Evolutionary conservation across 2,113 vertebrate genomes (phyloP).

Genomic region (Taxidea taxus): DNA sequence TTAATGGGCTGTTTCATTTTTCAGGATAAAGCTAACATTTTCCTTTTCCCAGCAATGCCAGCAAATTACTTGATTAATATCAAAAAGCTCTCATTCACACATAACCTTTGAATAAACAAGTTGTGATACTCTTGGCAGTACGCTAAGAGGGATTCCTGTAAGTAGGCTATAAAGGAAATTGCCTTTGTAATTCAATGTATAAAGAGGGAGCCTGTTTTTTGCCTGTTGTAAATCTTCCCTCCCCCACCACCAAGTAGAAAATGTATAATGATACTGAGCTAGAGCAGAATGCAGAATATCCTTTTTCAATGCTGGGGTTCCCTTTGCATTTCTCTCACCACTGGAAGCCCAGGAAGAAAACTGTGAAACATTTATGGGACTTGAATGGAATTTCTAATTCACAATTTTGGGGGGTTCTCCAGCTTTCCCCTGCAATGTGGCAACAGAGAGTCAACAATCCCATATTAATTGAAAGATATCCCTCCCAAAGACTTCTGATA

Average conservation of each 20-base stretch:
- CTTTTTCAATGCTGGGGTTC: not conserved
- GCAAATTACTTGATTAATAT: conserved; percentile 73
- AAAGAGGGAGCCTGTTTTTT: conserved; percentile 25
- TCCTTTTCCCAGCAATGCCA: conserved; percentile 59
- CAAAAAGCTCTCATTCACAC: conserved; percentile 65
- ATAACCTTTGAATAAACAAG: conserved; percentile 76
- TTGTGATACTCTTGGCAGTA: conserved; percentile 70
- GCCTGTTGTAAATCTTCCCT: not conserved
- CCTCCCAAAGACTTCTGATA: not conserved
- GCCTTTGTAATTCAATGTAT: conserved; percentile 73
- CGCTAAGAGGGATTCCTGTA: conserved; percentile 69
- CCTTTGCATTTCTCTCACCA: conserved; percentile 25
- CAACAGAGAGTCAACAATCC: not conserved
- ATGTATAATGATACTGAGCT: conserved; percentile 25
- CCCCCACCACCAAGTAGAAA: not conserved
- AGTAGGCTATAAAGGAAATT: conserved; percentile 72
- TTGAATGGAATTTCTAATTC: conserved; percentile 18
- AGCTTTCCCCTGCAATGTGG: not conserved
- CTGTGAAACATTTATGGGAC: conserved; percentile 22
- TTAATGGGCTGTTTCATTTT: conserved; percentile 73
- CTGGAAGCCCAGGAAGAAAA: conserved; percentile 24
- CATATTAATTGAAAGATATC: not conserved
- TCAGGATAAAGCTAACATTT: conserved; percentile 64
- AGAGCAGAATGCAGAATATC: not conserved
- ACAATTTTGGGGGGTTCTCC: not conserved